phyloP scores from a whole-genome alignment of 2,888 invertebrate genomes.

The Frankliniella fusca region DNA sequence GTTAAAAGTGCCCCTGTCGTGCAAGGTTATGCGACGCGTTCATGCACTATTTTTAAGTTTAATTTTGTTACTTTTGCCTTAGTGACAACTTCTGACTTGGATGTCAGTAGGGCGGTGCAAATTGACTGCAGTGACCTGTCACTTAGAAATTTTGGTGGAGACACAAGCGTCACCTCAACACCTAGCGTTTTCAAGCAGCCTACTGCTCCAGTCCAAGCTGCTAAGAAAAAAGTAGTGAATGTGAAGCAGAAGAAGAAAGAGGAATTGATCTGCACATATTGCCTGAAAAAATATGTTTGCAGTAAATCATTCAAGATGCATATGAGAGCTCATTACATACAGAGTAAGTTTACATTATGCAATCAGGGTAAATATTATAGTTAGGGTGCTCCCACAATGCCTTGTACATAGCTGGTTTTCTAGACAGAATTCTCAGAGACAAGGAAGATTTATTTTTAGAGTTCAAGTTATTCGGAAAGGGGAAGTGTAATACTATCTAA shows the following conservation, averaged over 20 bases:
- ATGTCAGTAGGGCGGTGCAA: not conserved
- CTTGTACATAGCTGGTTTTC: no score
- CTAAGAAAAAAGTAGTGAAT: not conserved
- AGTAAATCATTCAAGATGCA: not conserved
- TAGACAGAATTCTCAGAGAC: no score
- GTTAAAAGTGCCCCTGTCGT: not conserved
- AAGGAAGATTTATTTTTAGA: no score
- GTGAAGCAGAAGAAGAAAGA: not conserved
- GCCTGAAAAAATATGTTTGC: not conserved
- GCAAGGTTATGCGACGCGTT: not conserved
- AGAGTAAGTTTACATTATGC: not conserved
- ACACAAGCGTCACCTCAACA: not conserved
- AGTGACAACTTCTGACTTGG: not conserved
- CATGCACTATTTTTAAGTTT: not conserved
- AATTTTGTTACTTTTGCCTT: not conserved
- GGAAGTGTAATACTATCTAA: no score
- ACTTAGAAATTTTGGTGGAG: not conserved
- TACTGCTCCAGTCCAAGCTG: not conserved
- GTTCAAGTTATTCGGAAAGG: no score
- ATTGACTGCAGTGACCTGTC: not conserved
- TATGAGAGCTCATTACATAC: not conserved
- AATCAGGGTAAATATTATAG: no score
- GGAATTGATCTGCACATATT: not conserved
- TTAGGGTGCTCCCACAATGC: no score
- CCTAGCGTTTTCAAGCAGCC: not conserved